Base-by-base conservation (phyloP, 2,797 vertebrate species). In the Scarus forsteni region DNA sequence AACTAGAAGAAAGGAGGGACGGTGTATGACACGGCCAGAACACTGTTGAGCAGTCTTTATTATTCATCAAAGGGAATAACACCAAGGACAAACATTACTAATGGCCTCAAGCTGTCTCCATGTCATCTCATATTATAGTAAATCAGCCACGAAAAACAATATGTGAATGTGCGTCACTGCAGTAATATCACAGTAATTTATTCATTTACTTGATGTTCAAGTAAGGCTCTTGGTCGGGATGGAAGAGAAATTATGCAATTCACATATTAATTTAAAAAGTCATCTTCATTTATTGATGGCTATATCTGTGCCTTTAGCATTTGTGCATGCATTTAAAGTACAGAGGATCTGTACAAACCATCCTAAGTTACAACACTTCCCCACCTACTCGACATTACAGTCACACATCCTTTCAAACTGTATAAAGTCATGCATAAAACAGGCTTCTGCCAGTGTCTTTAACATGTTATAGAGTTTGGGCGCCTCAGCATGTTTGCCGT, bases 1-100 rank as follows among this genome's bases (percentile, higher is more conserved):
- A 52, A 67, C 8, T 13, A 57, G 43, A 80, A 58, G 52, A 77
- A 74, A 73, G 44, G n/a, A 54, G 64, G 61, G 56, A 46, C 4
- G 8, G 45, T 53, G 59, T 71, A 39, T 58, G 72, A 66, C 38
- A 8, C 1, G 35, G 53, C 18, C 49, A 45, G 42, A 69, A 76
- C 66, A 67, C 60, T 75, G 59, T 72, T 85, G 79, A 55, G 38
- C 77, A 67, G 52, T 81, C 53, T 75, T 85, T 63, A 81, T 91
- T 88, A 91, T 86, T 88, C 61, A 90, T 66, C 62, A 67, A 38
- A 75, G 50, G 40, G 67, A 84, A 88, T 87, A 87, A 88, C 69
- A 83, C 45, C 81, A 84, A 88, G 85, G 80, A 80, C 83, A 85
- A 85, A 80, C 77, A 79, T 90, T 3, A 14, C 87, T 86, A 68